These are phyloP conservation scores for Smutsia temminckii DNA, from an alignment of 2,797 vertebrate species.

Conservation along the genomic window DNA sequence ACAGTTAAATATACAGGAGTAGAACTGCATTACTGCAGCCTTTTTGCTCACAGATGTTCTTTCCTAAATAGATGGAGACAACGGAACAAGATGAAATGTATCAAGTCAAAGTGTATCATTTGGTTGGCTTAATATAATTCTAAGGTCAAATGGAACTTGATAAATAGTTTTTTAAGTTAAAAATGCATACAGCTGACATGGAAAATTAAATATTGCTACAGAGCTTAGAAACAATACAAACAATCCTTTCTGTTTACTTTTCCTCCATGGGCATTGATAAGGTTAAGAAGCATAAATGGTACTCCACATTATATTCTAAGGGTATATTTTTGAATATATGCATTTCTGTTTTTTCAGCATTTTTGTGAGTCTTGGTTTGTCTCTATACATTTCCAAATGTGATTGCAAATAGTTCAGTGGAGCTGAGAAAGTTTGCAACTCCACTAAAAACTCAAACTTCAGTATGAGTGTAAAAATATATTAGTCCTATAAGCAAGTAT, in stretches of 20 bases:
- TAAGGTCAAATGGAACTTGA: constrained; percentile 77
- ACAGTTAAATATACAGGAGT: constrained; percentile 71
- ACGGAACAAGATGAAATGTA: constrained; percentile 67
- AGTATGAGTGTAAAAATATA: constrained; percentile 86
- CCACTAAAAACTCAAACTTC: constrained; percentile 83
- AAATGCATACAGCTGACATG: constrained; percentile 78
- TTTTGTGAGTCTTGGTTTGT: constrained; percentile 70
- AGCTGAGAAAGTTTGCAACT: constrained; percentile 79
- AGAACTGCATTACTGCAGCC: constrained; percentile 66
- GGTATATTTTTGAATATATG: constrained; percentile 78
- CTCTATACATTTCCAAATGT: constrained; percentile 78
- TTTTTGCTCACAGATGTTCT: constrained; percentile 78
- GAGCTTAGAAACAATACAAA: constrained; percentile 78
- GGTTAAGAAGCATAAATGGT: constrained; percentile 80
- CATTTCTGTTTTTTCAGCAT: constrained; percentile 73
- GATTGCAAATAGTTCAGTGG: constrained; percentile 74
- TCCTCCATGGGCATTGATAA: constrained; percentile 84
- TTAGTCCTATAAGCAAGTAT: constrained; percentile 82
- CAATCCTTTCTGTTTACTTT: constrained; percentile 83
- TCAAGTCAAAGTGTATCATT: constrained; percentile 69
- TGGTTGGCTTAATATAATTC: constrained; percentile 77
- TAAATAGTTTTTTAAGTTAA: constrained; percentile 80
- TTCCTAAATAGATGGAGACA: constrained; percentile 79
- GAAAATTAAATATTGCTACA: constrained; percentile 71
- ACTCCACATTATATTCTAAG: constrained; percentile 79